These are phyloP conservation scores for Lepeophtheirus nordmannii DNA, from an alignment of 2,888 invertebrate species.

Conservation along the genomic window DNA sequence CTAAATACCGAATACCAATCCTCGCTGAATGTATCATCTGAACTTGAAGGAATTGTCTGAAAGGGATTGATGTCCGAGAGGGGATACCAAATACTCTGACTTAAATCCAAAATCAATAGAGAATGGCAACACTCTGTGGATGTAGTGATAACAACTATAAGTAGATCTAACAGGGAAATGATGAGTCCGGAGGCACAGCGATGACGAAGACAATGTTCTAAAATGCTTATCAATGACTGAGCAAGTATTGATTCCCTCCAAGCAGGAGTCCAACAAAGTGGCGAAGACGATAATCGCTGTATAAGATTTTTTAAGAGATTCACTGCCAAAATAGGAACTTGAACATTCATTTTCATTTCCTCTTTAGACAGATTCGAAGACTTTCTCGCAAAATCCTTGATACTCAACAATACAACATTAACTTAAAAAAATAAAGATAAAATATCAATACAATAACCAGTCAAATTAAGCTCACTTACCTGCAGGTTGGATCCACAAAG, in stretches of 20 bases:
- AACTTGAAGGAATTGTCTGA: background rate
- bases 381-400: background rate
- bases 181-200: background rate
- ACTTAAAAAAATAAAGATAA: background rate
- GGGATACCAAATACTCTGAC: slow-evolving; percentile 21
- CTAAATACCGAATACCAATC: slow-evolving; percentile 13
- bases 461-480: background rate
- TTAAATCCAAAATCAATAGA: slow-evolving; percentile 7
- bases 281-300: background rate
- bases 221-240: background rate
- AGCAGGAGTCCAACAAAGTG: background rate
- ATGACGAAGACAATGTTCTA: background rate
- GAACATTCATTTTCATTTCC: background rate
- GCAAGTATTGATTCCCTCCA: background rate
- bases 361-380: slow-evolving; percentile 4
- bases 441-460: background rate
- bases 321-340: slow-evolving; percentile 6
- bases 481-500: slow-evolving; percentile 8
- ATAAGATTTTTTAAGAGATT: slow-evolving; percentile 10
- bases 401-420: background rate
- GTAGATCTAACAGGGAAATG: background rate
- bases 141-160: background rate
- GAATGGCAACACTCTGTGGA: slow-evolving; percentile 6
- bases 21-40: background rate
- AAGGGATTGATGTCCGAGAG: slow-evolving; percentile 12